These are phyloP conservation scores for Malaclemys terrapin DNA, from an alignment of 2,113 vertebrate genomes.

Conservation along the genomic window DNA sequence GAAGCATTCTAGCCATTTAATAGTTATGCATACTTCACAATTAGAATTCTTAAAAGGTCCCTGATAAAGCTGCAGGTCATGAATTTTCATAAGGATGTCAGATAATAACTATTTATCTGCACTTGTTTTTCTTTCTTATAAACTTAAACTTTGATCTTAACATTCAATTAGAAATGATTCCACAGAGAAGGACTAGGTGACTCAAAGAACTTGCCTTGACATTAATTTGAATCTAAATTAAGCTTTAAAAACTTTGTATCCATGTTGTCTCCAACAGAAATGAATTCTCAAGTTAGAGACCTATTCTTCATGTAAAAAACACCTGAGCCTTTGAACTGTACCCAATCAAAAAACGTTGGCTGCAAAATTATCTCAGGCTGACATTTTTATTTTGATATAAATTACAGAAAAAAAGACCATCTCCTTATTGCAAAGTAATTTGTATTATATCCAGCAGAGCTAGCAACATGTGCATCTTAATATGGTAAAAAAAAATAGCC, in stretches of 20 bases:
- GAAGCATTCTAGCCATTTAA: conserved; percentile 79
- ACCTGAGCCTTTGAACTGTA: neutral
- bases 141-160: conserved; percentile 89
- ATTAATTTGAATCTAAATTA: conserved; percentile 68
- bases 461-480: neutral
- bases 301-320: conserved; percentile 36
- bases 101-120: conserved; percentile 87
- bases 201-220: conserved; percentile 62
- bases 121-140: conserved; percentile 89
- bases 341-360: conserved; percentile 6
- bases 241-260: conserved; percentile 63
- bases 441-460: neutral
- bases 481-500: neutral
- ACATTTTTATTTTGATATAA: conserved; percentile 47
- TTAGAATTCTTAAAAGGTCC: conserved; percentile 85
- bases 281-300: conserved; percentile 53
- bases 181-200: conserved; percentile 76
- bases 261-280: conserved; percentile 48
- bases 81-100: conserved; percentile 87
- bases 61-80: conserved; percentile 81
- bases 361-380: conserved; percentile 41
- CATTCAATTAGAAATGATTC: conserved; percentile 85
- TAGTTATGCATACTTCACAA: conserved; percentile 83
- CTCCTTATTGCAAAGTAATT: conserved; percentile 21
- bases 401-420: neutral